These are phyloP conservation scores for Lingula anatina DNA, from an alignment of 2,888 invertebrate species.

Conservation along the genomic window DNA sequence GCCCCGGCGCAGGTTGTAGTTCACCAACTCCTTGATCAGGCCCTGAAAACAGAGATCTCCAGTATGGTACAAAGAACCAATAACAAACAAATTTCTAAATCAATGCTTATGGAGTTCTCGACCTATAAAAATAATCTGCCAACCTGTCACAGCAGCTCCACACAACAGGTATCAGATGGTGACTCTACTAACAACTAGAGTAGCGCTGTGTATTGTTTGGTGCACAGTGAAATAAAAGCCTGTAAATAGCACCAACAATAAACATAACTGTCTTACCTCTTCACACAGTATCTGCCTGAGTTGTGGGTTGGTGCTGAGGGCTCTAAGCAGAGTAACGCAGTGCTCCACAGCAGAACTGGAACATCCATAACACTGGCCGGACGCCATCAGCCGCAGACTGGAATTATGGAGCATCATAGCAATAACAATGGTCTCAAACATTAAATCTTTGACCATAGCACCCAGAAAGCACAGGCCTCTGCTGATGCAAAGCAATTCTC, in stretches of 20 bases:
- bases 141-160: no score
- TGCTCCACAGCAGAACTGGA: slow-evolving; percentile 87
- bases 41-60: slow-evolving; percentile 60
- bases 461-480: no score
- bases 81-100: background rate
- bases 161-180: no score
- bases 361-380: slow-evolving; percentile 57
- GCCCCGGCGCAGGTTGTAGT: slow-evolving; percentile 83
- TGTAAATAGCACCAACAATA: no score
- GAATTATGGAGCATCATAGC: no score
- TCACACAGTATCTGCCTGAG: slow-evolving; percentile 43
- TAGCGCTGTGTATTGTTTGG: no score
- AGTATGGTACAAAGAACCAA: no score
- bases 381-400: slow-evolving; percentile 8
- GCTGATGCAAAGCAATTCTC: no score
- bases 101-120: background rate
- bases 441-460: no score
- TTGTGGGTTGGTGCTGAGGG: slow-evolving; percentile 64
- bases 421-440: no score
- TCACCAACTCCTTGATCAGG: slow-evolving; percentile 81
- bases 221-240: no score
- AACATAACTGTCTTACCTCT: slow-evolving; percentile 42
- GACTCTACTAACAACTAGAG: no score
- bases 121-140: slow-evolving; percentile 55
- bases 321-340: slow-evolving; percentile 83